Percentiles rank a stretch among this genome's conserved stretches.
Conservation (phyloP, 2,888 invertebrate genomes). For the Allacma fusca region DNA sequence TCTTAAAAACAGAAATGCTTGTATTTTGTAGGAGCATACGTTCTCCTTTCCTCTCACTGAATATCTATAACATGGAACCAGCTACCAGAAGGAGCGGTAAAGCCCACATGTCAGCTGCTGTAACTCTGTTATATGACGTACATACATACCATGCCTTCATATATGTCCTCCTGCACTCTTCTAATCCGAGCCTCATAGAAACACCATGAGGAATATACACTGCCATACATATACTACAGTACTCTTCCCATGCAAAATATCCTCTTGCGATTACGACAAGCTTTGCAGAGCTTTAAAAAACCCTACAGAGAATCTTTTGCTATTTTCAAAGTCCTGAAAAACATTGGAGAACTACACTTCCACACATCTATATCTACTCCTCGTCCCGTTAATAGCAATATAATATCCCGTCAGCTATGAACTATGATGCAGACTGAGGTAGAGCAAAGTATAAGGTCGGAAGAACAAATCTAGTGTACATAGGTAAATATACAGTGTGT, state of each 20-base stretch:
- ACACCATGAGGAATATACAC: too few relatives aligned
- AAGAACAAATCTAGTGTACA: too few relatives aligned
- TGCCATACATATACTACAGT: background rate
- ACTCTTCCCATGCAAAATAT: background rate
- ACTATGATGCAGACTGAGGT: too few relatives aligned
- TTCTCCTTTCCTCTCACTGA: slow-evolving; percentile 2
- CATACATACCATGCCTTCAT: background rate
- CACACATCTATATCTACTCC: too few relatives aligned
- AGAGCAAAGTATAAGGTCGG: too few relatives aligned
- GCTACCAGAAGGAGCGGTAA: slow-evolving; percentile 7
- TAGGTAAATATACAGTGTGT: too few relatives aligned
- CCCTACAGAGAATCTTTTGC: slow-evolving; percentile 5
- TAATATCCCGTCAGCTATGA: too few relatives aligned
- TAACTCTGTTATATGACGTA: background rate
- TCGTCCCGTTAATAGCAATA: too few relatives aligned
- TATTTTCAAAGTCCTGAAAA: slow-evolving; percentile 12
- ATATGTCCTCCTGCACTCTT: background rate
- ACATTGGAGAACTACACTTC: background rate
- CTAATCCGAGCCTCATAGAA: too few relatives aligned
- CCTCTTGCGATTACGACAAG: background rate
- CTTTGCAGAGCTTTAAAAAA: slow-evolving; percentile 3
- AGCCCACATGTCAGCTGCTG: slow-evolving; percentile 35
- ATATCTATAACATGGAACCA: background rate
- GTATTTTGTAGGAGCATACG: slow-evolving; percentile 5
- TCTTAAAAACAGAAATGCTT: slow-evolving; percentile 15